Evolutionary conservation across 1,140 invertebrate species (phyloP).

Genomic region (Potamilus streckersoni): DNA sequence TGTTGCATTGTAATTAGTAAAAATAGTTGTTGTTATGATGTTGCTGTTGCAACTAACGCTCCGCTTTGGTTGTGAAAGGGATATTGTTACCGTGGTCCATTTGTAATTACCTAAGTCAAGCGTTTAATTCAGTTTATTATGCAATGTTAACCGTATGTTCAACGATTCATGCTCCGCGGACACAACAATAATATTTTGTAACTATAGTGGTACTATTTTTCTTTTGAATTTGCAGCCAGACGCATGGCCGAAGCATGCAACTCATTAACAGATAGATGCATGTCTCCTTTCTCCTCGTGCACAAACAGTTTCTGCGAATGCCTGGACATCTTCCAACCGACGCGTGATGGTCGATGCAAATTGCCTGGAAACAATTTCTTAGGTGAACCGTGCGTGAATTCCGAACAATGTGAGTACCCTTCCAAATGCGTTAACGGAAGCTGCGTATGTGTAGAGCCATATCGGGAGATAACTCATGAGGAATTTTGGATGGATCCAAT

Average conservation of each 20-base stretch:
- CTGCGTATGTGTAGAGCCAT: constrained; percentile 26
- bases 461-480: constrained; percentile 23
- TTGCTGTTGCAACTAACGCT: too few species aligned
- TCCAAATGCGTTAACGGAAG: constrained; percentile 16
- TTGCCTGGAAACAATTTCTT: constrained; percentile 17
- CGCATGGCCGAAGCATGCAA: constrained; percentile 19
- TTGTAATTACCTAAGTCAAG: too few species aligned
- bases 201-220: too few species aligned
- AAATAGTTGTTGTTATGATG: too few species aligned
- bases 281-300: constrained; percentile 23
- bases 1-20: too few species aligned
- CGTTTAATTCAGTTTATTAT: too few species aligned
- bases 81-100: too few species aligned
- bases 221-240: too few species aligned
- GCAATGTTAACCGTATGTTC: too few species aligned
- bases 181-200: too few species aligned
- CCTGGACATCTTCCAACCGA: constrained; percentile 10
- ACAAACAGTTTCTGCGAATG: constrained; percentile 25
- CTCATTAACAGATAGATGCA: constrained; percentile 11
- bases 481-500: constrained; percentile 32
- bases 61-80: too few species aligned
- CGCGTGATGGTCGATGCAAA: constrained; percentile 26
- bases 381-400: constrained; percentile 22
- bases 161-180: too few species aligned
- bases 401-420: constrained; percentile 30